Evolutionary conservation across 2,797 vertebrate species (phyloP).

Genomic region (Rhincodon typus): DNA sequence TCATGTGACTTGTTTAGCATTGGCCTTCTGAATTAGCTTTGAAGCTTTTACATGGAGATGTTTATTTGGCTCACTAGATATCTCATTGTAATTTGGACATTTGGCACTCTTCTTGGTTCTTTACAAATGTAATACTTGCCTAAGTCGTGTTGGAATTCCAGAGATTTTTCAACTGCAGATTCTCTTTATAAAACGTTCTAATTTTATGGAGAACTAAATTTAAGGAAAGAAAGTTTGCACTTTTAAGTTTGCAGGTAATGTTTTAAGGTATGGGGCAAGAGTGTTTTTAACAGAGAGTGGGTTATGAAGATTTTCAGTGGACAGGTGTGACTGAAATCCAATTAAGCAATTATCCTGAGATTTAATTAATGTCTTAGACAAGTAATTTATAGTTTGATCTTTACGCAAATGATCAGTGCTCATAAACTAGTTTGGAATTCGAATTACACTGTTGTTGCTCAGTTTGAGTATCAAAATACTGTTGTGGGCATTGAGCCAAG

Average conservation of each 20-base stretch:
- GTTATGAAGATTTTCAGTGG: neutral
- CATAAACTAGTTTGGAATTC: neutral
- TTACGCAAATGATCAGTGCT: neutral
- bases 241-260: neutral
- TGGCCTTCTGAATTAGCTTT: neutral
- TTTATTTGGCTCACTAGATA: neutral
- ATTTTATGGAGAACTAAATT: neutral
- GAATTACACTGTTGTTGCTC: neutral
- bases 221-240: neutral
- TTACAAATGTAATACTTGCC: neutral
- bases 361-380: neutral
- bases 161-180: neutral
- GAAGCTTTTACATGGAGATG: neutral
- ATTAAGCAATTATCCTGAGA: neutral
- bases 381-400: neutral
- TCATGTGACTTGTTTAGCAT: neutral
- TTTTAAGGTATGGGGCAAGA: neutral
- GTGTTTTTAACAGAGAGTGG: neutral
- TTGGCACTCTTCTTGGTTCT: neutral
- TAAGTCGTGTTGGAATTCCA: neutral
- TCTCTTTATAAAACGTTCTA: neutral
- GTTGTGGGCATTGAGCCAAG: neutral
- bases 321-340: neutral
- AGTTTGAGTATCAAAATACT: neutral
- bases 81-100: neutral